A percentile compares a stretch with the other conserved stretches of the same genome.
Evolutionary conservation across 2,888 invertebrate genomes (phyloP).

Genomic region (Microplitis manilae): DNA sequence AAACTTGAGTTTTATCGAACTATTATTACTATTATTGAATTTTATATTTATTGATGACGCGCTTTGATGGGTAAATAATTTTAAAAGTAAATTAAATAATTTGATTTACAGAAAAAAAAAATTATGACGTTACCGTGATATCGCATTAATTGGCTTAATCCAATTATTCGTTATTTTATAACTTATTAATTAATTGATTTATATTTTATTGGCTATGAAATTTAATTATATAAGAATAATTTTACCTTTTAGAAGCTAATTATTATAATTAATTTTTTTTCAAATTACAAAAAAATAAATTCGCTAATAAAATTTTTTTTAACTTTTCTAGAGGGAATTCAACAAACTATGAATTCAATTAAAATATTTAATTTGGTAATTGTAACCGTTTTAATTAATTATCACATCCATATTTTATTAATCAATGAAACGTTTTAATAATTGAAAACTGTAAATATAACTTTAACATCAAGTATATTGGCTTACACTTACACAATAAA

Average conservation of each 20-base stretch:
- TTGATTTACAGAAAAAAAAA: too few relatives aligned
- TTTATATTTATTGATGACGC: background rate
- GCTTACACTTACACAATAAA: background rate
- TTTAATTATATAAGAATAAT: background rate
- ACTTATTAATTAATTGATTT: background rate
- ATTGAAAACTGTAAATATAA: background rate
- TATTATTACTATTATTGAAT: background rate
- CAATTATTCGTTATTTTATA: background rate
- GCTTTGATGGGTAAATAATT: too few relatives aligned
- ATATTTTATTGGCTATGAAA: background rate
- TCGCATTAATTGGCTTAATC: background rate
- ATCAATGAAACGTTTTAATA: background rate
- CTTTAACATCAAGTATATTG: background rate
- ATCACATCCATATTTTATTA: background rate
- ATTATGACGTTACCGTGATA: background rate
- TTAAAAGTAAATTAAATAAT: too few relatives aligned
- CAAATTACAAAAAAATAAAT: background rate
- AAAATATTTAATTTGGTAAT: background rate
- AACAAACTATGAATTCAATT: background rate
- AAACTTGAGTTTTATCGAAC: background rate
- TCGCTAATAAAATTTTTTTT: background rate
- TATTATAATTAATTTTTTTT: background rate
- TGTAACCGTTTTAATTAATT: background rate
- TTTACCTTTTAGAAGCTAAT: background rate
- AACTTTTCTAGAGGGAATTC: background rate